These are phyloP conservation scores for Catostylus mosaicus DNA, from an alignment of 30 jellyfish, hydroid and myxozoan genomes.

Conservation along the genomic window DNA sequence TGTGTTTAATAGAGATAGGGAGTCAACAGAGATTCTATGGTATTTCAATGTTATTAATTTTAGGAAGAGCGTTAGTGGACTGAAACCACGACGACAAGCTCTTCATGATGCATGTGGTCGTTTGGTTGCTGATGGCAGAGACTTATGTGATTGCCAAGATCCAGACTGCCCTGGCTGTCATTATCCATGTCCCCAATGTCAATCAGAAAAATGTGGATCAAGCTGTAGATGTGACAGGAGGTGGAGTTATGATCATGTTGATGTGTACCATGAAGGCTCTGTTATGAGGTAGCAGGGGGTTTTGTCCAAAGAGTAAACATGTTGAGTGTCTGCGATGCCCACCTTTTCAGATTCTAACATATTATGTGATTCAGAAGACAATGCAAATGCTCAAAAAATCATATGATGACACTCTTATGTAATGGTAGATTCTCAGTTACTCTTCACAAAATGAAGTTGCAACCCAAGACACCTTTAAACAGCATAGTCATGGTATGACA, in stretches of 20 bases:
- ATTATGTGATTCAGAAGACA: background rate
- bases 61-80: slow-evolving; percentile 8
- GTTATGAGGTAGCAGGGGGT: slow-evolving; percentile 15
- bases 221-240: slow-evolving; percentile 77
- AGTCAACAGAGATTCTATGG: no score
- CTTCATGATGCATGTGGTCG: slow-evolving; percentile 78
- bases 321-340: background rate
- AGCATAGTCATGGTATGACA: no score
- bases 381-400: background rate
- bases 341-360: background rate
- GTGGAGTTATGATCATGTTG: slow-evolving; percentile 93
- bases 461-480: background rate
- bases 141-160: slow-evolving; percentile 90
- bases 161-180: slow-evolving; percentile 96
- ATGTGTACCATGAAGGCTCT: slow-evolving; percentile 60
- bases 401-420: no score
- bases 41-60: no score
- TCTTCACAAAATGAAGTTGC: background rate
- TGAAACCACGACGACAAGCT: slow-evolving; percentile 51
- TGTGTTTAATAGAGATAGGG: no score
- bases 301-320: no score
- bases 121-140: slow-evolving; percentile 66
- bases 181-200: slow-evolving; percentile 89
- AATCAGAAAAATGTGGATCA: slow-evolving; percentile 90
- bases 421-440: background rate